These are phyloP conservation scores for Hirtodrosophila histrioides DNA, from an alignment of 2,888 invertebrate species.

Conservation along the genomic window DNA sequence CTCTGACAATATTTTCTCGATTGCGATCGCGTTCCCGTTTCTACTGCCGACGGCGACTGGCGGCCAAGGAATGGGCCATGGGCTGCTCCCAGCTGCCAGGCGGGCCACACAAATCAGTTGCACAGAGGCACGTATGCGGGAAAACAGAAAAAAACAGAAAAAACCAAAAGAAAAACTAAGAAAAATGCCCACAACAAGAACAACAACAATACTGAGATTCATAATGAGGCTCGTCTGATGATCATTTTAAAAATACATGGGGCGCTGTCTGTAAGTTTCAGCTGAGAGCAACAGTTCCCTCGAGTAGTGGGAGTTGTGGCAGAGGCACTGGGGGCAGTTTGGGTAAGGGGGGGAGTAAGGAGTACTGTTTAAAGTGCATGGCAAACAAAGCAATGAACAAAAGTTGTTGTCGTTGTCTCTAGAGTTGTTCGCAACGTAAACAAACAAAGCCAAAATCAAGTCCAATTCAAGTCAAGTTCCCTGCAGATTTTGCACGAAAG, in stretches of 20 bases:
- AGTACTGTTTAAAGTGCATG: slow-evolving; percentile 42
- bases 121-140: slow-evolving; percentile 46
- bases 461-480: slow-evolving; percentile 37
- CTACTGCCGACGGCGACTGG: slow-evolving; percentile 59
- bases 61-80: slow-evolving; percentile 72
- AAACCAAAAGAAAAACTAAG: slow-evolving; percentile 29
- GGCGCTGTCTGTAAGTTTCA: slow-evolving; percentile 22
- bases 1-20: slow-evolving; percentile 9
- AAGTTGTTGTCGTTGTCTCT: slow-evolving; percentile 29
- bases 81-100: slow-evolving; percentile 67
- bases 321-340: background rate
- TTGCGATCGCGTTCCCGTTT: slow-evolving; percentile 63
- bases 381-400: slow-evolving; percentile 39
- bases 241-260: slow-evolving; percentile 58
- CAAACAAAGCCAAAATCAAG: slow-evolving; percentile 34
- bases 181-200: slow-evolving; percentile 18
- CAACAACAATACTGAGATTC: slow-evolving; percentile 31
- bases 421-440: slow-evolving; percentile 16
- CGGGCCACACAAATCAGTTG: slow-evolving; percentile 49
- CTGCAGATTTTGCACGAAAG: slow-evolving; percentile 13
- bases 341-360: background rate
- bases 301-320: slow-evolving; percentile 43
- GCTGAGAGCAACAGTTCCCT: slow-evolving; percentile 23
- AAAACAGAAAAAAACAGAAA: slow-evolving; percentile 15
- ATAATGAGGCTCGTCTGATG: slow-evolving; percentile 65